Conservation (phyloP, 1,140 invertebrate species). For the Stegodyphus mimosarum region DNA sequence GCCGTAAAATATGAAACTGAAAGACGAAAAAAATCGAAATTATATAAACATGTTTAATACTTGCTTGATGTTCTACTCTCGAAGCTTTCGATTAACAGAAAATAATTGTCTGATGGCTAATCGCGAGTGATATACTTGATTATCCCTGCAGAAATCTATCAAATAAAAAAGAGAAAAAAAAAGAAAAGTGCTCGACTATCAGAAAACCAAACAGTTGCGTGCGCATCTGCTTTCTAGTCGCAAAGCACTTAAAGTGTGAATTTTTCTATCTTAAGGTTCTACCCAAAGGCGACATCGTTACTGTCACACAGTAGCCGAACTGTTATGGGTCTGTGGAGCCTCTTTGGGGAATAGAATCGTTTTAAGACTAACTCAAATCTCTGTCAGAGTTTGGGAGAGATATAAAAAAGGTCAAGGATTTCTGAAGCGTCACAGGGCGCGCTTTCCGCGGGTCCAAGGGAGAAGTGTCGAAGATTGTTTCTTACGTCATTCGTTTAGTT, state of each 20-base stretch:
- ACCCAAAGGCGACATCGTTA: neutral
- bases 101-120: too few relatives aligned
- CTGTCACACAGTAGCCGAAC: neutral
- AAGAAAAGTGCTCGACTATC: too few relatives aligned
- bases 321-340: neutral
- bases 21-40: neutral
- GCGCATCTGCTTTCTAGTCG: too few relatives aligned
- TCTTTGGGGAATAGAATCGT: neutral
- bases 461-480: neutral
- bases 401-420: slow-evolving; percentile 17
- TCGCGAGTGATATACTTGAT: too few relatives aligned
- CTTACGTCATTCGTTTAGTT: slow-evolving; percentile 4
- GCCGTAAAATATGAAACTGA: neutral
- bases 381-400: neutral
- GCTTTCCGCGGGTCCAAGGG: neutral
- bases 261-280: too few relatives aligned
- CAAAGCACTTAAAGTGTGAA: too few relatives aligned
- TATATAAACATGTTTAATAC: neutral
- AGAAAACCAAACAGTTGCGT: too few relatives aligned
- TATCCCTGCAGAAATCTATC: too few relatives aligned
- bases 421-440: neutral
- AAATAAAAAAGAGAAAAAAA: too few relatives aligned
- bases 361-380: neutral
- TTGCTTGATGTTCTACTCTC: neutral
- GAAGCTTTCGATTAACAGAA: too few relatives aligned